A percentile compares a stretch with the other conserved stretches of the same genome.
Evolutionary conservation across 53 echinoderm and acorn worm genomes (phyloP).

Genomic region (Holothuria leucospilota): DNA sequence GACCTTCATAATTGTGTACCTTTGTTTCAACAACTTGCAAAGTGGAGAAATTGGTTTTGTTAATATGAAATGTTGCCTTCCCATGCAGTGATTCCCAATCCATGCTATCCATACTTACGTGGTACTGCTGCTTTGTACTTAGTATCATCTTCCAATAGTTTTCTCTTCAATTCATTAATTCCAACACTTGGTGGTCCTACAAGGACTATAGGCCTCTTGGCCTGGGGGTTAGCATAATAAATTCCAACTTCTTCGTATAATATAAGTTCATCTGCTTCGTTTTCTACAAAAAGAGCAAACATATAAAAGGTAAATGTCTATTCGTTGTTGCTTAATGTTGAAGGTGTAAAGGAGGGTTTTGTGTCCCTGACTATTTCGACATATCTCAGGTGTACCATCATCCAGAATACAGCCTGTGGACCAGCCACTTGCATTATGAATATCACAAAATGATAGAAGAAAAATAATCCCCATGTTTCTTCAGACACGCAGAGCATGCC

Average conservation of each 20-base stretch:
- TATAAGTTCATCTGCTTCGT: conserved; percentile 78
- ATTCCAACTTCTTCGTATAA: conserved; percentile 93
- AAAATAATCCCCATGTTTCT: too few species aligned
- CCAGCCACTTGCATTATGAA: too few species aligned
- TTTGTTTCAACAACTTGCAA: too few species aligned
- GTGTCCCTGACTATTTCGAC: background rate
- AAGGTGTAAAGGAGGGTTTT: background rate
- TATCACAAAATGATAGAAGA: too few species aligned
- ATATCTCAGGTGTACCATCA: too few species aligned
- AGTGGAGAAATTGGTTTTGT: too few species aligned
- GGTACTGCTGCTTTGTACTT: conserved; percentile 91
- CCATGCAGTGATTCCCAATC: too few species aligned
- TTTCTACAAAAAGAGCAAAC: conserved; percentile 48
- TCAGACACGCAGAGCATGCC: too few species aligned
- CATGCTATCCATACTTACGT: conserved; percentile 71
- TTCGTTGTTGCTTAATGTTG: background rate
- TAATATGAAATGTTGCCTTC: too few species aligned
- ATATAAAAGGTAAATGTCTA: background rate
- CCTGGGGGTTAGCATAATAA: conserved; percentile 69
- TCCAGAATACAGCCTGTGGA: too few species aligned
- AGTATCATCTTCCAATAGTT: conserved; percentile 75
- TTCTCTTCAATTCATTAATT: conserved; percentile 88
- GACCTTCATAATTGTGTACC: too few species aligned
- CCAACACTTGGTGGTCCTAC: conserved; percentile 96
- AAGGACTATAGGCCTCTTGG: conserved; percentile 92